Conservation (phyloP, 2,113 vertebrate genomes). For the Chaetops frenatus region DNA sequence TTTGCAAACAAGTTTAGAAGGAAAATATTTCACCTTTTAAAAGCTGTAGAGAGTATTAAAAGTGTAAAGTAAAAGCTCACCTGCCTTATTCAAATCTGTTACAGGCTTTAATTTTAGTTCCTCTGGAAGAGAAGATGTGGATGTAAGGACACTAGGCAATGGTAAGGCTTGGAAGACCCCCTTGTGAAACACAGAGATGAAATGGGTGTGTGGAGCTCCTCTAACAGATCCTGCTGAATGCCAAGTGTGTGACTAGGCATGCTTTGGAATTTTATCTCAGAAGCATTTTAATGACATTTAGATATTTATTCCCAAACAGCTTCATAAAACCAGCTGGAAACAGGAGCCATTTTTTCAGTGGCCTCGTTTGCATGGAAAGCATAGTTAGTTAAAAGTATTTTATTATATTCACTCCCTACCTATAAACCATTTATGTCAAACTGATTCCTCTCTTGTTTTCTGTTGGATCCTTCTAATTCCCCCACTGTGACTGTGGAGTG, state of each 20-base stretch:
- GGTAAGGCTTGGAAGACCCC: conserved; percentile 74
- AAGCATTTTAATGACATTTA: background rate
- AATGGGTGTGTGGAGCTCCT: background rate
- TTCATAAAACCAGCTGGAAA: background rate
- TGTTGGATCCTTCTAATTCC: background rate
- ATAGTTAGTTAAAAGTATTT: background rate
- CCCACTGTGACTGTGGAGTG: background rate
- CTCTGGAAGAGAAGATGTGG: conserved; percentile 96
- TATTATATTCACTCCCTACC: background rate
- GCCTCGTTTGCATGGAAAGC: background rate
- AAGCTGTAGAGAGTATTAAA: background rate
- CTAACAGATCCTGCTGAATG: background rate
- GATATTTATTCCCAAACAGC: background rate
- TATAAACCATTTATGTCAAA: background rate
- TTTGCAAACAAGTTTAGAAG: background rate
- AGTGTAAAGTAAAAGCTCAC: background rate
- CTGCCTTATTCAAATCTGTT: conserved; percentile 23
- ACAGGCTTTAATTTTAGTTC: conserved; percentile 97
- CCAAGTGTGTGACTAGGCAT: background rate
- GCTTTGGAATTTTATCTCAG: background rate
- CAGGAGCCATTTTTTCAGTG: background rate
- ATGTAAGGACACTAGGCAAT: conserved; percentile 93
- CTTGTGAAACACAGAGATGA: background rate
- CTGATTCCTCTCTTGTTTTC: background rate
- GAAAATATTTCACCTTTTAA: background rate